Base-by-base conservation (phyloP, 2,797 vertebrate species). In the Buceros bicornis region DNA sequence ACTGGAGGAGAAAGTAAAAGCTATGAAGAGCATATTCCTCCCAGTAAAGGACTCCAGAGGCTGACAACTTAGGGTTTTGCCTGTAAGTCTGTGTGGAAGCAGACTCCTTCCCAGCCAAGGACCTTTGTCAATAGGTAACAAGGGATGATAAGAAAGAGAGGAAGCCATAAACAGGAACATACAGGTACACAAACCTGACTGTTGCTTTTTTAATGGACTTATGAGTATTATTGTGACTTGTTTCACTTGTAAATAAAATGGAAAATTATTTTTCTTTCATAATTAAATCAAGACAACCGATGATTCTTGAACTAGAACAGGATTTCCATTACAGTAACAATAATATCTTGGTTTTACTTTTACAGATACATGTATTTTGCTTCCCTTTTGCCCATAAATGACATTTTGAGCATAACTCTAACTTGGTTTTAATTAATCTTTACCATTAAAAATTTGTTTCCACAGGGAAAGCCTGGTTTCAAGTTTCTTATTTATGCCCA, bases 341-440 rank as follows among this genome's bases (percentile, higher is more conserved):
- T 19, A 91, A 60, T 2, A 3, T 42, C 16, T 57, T 48, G 8
- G 6, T 18, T 74, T 91, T 81, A n/a, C 7, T 78, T 64, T 45
- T 60, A 72, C 7, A 58, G 7, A 71, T 28, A 16, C 9, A 35
- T 3, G 8, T 11, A 35, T 61, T 94, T 83, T 70, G 2, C 7
- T 77, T 83, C 11, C 5, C 40, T 13, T 88, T 93, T 77, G 13
- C 1, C 10, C 12, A 47, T 16, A 53, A 82, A 66, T 1, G 53
- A 11, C 10, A 54, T 71, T 73, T 69, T 87, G 11, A 91, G 3
- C 2, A 29, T 50, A 40, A 47, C 0, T 0, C 1, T 65, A 66
- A 70, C 3, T 54, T 61, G 25, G 0, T 78, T 78, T 50, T 45
- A 48, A n/a, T 57, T 76, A 42, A 37, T 70, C 5, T 73, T 92